These are phyloP conservation scores for Paedocypris sp. DNA, from an alignment of 2,113 vertebrate genomes.

Conservation along the genomic window DNA sequence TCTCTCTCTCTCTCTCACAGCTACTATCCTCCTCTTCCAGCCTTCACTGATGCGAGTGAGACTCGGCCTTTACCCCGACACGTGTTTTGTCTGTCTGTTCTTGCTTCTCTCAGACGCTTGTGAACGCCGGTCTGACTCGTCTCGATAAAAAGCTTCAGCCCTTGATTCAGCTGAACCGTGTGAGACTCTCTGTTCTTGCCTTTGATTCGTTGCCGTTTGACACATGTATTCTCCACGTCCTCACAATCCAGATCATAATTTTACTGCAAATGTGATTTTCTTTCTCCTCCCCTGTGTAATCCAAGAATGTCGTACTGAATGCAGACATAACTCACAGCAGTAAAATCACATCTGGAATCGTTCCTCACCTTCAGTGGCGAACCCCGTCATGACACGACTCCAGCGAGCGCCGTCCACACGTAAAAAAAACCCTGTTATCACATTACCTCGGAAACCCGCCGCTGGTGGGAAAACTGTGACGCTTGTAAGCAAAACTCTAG, in stretches of 20 bases:
- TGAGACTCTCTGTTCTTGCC: neutral
- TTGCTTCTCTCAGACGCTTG: too few species aligned
- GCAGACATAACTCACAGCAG: neutral
- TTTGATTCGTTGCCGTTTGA: neutral
- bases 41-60: neutral
- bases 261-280: neutral
- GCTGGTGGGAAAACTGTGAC: neutral
- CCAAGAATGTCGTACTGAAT: neutral
- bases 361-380: neutral
- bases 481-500: slow-evolving; percentile 8
- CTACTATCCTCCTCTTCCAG: too few species aligned
- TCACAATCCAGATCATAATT: neutral
- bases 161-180: slow-evolving; percentile 1
- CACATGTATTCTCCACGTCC: neutral
- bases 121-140: too few species aligned
- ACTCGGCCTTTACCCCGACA: neutral
- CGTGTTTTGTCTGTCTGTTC: neutral
- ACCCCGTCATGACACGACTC: neutral
- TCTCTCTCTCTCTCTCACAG: neutral
- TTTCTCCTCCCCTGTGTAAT: too few species aligned
- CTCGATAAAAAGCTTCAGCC: too few species aligned
- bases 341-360: slow-evolving; percentile 17
- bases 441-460: slow-evolving; percentile 17
- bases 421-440: slow-evolving; percentile 20
- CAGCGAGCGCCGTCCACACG: neutral